A percentile compares a stretch with the other conserved stretches of the same genome.
Conservation (phyloP, 2,113 vertebrate species). For the Pedetes capensis region DNA sequence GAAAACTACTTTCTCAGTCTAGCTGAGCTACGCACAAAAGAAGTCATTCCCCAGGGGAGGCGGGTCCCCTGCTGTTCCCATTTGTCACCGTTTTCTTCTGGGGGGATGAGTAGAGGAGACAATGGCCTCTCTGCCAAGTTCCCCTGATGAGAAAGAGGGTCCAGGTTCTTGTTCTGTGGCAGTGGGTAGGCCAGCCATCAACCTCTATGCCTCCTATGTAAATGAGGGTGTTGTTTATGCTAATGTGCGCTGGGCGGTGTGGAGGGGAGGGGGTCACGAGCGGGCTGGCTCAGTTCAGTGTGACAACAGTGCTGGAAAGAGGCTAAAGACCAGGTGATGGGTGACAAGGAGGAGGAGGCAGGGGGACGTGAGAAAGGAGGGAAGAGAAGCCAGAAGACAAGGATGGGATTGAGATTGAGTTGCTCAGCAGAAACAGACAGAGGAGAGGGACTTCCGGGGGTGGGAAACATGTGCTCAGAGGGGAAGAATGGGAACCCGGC, state of each 20-base stretch:
- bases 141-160: background rate
- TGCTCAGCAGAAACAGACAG: background rate
- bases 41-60: background rate
- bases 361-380: background rate
- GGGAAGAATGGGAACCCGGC: accelerated
- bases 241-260: background rate
- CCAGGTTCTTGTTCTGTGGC: background rate
- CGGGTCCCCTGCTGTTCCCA: background rate
- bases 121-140: accelerated
- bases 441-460: too few relatives aligned
- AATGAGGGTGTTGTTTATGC: conserved; percentile 54
- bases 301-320: background rate
- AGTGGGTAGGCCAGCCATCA: conserved; percentile 39
- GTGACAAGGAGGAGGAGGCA: accelerated
- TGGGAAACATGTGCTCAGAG: accelerated
- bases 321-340: background rate
- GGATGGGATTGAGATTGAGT: background rate
- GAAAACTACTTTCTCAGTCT: background rate
- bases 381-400: background rate
- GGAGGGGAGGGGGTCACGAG: background rate
- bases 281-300: background rate
- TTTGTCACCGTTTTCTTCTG: background rate
- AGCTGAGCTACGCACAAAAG: conserved; percentile 34
- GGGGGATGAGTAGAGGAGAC: background rate
- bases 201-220: conserved; percentile 30